A percentile compares a stretch with the other conserved stretches of the same genome.
Evolutionary conservation across 2,888 invertebrate species (phyloP).

Genomic region (Papilio demoleus): DNA sequence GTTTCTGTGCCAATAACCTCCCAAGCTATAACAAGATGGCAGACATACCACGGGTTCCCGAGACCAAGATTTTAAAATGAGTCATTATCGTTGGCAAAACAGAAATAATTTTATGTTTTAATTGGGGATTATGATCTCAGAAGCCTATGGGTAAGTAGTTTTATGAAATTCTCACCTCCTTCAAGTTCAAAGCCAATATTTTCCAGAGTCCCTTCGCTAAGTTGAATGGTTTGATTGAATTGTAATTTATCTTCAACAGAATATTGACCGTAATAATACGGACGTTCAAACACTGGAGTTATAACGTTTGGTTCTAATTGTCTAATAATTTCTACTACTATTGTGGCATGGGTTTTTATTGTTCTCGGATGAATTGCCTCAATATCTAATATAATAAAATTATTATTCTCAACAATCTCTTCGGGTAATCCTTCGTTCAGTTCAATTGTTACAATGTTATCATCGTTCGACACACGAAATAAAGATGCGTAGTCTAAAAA

Average conservation of each 20-base stretch:
- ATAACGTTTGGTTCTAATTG: slow-evolving; percentile 34
- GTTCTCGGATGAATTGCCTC: slow-evolving; percentile 53
- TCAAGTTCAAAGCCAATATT: slow-evolving; percentile 50
- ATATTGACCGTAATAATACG: slow-evolving; percentile 53
- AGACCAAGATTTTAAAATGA: too few relatives aligned
- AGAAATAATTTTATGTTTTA: too few relatives aligned
- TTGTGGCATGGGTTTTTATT: slow-evolving; percentile 44
- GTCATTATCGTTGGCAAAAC: too few relatives aligned
- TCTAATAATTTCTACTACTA: slow-evolving; percentile 45
- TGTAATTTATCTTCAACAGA: slow-evolving; percentile 47
- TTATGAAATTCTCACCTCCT: slow-evolving; percentile 51
- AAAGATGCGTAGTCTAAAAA: slow-evolving; percentile 56
- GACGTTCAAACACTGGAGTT: slow-evolving; percentile 48
- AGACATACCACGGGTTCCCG: too few relatives aligned
- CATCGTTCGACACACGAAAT: slow-evolving; percentile 49
- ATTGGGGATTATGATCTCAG: too few relatives aligned
- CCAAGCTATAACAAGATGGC: too few relatives aligned
- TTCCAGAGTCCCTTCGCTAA: slow-evolving; percentile 52
- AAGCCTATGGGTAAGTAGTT: too few relatives aligned
- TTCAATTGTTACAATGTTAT: slow-evolving; percentile 49
- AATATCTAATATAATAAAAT: slow-evolving; percentile 62
- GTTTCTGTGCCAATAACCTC: too few relatives aligned
- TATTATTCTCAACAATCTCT: slow-evolving; percentile 45
- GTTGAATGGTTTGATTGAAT: slow-evolving; percentile 49
- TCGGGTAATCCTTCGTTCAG: slow-evolving; percentile 48